These are phyloP conservation scores for Himalopsyche phryganea DNA, from an alignment of 1,140 invertebrate genomes.

Conservation along the genomic window DNA sequence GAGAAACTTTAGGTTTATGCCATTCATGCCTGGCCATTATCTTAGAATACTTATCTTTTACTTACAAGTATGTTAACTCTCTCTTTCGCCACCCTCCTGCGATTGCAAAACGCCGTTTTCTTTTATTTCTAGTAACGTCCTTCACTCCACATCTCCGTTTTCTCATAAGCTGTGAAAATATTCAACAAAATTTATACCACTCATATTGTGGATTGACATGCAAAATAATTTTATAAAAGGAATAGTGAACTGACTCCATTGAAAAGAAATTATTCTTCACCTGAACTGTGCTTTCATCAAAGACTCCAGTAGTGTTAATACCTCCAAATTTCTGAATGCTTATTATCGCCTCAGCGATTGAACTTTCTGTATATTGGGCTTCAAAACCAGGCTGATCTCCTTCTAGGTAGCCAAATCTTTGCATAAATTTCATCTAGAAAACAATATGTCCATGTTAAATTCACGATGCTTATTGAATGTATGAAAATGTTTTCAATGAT, in stretches of 20 bases:
- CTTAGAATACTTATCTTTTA: too few species aligned
- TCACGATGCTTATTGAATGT: background rate
- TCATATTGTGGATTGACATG: too few species aligned
- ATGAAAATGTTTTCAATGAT: background rate
- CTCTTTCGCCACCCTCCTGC: slow-evolving; percentile 61
- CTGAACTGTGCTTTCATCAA: slow-evolving; percentile 59
- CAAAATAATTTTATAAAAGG: too few species aligned
- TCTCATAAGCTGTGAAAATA: slow-evolving; percentile 54
- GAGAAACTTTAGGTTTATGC: too few species aligned
- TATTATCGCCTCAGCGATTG: slow-evolving; percentile 58
- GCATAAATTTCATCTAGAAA: slow-evolving; percentile 58
- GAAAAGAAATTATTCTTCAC: slow-evolving; percentile 39
- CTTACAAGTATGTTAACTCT: slow-evolving; percentile 59
- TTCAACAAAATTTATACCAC: slow-evolving; percentile 2
- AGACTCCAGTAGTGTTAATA: slow-evolving; percentile 59
- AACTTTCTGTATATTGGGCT: slow-evolving; percentile 56
- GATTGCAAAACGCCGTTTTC: slow-evolving; percentile 57
- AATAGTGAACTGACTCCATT: too few species aligned
- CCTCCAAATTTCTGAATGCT: slow-evolving; percentile 65
- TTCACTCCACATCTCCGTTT: slow-evolving; percentile 63
- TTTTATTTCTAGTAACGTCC: slow-evolving; percentile 53
- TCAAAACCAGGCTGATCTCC: slow-evolving; percentile 45
- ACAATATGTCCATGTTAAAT: background rate
- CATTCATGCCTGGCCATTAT: too few species aligned
- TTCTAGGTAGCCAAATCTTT: slow-evolving; percentile 60